phyloP scores from a whole-genome alignment of 2,113 vertebrate genomes.

The Acrocephalus arundinaceus region DNA sequence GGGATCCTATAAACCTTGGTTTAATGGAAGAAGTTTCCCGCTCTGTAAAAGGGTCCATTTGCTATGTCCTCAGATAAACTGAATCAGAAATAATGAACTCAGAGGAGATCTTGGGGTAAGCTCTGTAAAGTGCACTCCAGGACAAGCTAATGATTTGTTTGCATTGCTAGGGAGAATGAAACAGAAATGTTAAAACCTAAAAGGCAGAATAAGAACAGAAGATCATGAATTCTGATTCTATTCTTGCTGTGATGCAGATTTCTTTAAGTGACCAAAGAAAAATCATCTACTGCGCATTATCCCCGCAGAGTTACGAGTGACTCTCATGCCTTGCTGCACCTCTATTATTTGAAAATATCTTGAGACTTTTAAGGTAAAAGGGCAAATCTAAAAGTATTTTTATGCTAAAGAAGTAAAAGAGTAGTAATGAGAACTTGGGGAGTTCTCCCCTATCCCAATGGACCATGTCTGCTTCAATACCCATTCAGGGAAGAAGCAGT shows the following conservation, averaged over 20 bases:
- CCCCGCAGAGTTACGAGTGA: background rate
- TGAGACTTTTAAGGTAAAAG: background rate
- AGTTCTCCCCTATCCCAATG: background rate
- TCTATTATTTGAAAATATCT: background rate
- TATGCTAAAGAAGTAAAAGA: background rate
- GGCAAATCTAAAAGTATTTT: background rate
- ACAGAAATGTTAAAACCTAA: background rate
- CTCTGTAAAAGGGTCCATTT: background rate
- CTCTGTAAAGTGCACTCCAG: background rate
- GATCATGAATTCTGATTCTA: background rate
- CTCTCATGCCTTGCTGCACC: background rate
- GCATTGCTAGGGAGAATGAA: background rate
- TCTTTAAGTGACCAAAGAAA: background rate
- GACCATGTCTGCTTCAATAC: background rate
- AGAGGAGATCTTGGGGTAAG: background rate
- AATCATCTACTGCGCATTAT: background rate
- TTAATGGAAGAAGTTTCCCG: conserved; percentile 6
- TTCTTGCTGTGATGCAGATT: background rate
- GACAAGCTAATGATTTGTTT: background rate
- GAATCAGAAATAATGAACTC: background rate
- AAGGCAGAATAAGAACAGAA: background rate
- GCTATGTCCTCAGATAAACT: background rate
- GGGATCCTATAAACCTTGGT: background rate
- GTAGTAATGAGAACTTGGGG: background rate
- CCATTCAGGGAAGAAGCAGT: background rate